Percentiles rank a stretch among this genome's conserved stretches.
Conservation (phyloP, 2,797 vertebrate species). For the Hydrophis major region DNA sequence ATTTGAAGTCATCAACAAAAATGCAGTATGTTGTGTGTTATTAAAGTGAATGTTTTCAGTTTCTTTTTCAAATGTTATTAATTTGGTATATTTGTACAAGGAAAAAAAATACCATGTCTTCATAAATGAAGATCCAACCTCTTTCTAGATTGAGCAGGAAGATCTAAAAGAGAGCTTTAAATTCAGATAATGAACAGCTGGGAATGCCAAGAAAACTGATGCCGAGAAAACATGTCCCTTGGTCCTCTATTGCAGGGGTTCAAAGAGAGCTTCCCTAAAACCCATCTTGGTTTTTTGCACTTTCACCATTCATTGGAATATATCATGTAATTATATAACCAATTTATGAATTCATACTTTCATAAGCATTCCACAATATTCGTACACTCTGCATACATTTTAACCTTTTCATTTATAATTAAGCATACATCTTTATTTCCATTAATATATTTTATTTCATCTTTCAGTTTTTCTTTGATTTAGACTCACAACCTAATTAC, state of each 20-base stretch:
- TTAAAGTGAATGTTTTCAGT: neutral
- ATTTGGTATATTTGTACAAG: neutral
- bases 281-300: neutral
- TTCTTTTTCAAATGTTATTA: neutral
- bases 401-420: neutral
- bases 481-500: neutral
- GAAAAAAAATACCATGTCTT: neutral
- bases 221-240: neutral
- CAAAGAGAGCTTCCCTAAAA: neutral
- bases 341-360: neutral
- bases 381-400: neutral
- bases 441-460: neutral
- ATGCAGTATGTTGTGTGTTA: neutral
- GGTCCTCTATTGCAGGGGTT: no score
- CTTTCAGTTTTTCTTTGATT: neutral
- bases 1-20: neutral
- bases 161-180: neutral
- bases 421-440: neutral
- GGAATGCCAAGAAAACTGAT: neutral
- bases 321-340: neutral
- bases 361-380: neutral
- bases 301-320: neutral
- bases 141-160: neutral
- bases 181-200: neutral
- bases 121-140: neutral